phyloP scores from a whole-genome alignment of 2,797 vertebrate genomes.

The Sebastes itinus region DNA sequence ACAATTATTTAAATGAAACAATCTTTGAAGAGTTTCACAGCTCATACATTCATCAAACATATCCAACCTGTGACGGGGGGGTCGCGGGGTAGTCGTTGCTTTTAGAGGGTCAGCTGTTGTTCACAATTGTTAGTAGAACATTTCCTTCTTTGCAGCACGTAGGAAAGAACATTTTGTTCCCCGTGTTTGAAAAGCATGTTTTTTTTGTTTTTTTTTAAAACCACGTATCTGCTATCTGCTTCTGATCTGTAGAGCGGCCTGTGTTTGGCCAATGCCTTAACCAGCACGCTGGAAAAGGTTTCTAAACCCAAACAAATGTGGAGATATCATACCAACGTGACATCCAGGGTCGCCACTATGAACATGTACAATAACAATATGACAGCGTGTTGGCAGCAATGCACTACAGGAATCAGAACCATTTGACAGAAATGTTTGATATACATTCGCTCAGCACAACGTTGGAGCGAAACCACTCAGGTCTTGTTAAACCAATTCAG shows the following conservation, averaged over 20 bases:
- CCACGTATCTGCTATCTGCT: constrained; percentile 52
- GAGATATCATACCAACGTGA: constrained; percentile 66
- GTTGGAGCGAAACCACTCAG: constrained; percentile 31
- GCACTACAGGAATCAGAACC: constrained; percentile 40
- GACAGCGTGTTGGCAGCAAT: constrained; percentile 52
- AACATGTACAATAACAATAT: constrained; percentile 64
- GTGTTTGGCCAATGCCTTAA: constrained; percentile 54
- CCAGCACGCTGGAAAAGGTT: constrained; percentile 50
- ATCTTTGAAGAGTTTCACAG: neutral
- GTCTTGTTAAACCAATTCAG: constrained; percentile 34
- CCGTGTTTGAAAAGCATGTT: constrained; percentile 27
- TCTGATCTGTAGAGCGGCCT: constrained; percentile 46
- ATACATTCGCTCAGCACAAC: constrained; percentile 28
- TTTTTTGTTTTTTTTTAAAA: constrained; percentile 21
- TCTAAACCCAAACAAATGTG: constrained; percentile 68
- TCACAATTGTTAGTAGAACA: constrained; percentile 2
- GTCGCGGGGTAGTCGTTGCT: neutral
- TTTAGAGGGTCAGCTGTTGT: neutral
- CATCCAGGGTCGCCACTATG: constrained; percentile 51
- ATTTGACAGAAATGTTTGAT: constrained; percentile 47
- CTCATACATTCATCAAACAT: constrained; percentile 6
- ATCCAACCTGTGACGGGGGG: neutral
- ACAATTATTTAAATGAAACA: neutral
- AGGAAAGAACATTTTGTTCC: constrained; percentile 60
- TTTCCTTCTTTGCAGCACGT: constrained; percentile 15